Percentiles rank a stretch among this genome's conserved stretches.
Conservation (phyloP, 2,113 vertebrate species). For the Oryzias melastigma region DNA sequence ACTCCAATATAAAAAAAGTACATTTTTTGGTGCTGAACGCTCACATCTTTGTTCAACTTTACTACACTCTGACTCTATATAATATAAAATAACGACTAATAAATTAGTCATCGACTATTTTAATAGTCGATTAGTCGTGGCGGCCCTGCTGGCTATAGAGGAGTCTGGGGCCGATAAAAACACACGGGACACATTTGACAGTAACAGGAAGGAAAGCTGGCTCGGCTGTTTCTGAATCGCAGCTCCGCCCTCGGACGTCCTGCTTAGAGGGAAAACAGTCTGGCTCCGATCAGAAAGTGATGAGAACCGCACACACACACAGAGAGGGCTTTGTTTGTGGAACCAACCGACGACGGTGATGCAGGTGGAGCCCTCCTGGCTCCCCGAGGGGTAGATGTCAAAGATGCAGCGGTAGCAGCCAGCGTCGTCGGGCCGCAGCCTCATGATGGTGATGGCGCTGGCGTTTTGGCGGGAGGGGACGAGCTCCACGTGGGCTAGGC, state of each 20-base stretch:
- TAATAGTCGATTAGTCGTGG: too few relatives aligned
- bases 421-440: constrained; percentile 35
- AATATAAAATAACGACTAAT: too few relatives aligned
- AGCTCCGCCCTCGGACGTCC: constrained; percentile 19
- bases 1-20: too few relatives aligned
- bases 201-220: constrained; percentile 6
- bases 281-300: not conserved
- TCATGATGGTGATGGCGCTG: constrained; percentile 69
- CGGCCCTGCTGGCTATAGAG: not conserved
- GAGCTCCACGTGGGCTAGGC: constrained; percentile 46
- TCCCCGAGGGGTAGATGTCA: constrained; percentile 65
- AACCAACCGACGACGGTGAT: constrained; percentile 63
- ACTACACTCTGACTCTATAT: too few relatives aligned
- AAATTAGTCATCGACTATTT: too few relatives aligned
- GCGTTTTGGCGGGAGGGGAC: constrained; percentile 9
- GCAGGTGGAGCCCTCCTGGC: constrained; percentile 62
- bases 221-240: constrained; percentile 5
- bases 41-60: too few relatives aligned
- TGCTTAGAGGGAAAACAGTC: constrained; percentile 2
- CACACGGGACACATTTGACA: constrained; percentile 10
- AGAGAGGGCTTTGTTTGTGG: not conserved
- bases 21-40: too few relatives aligned
- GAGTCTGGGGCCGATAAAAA: constrained; percentile 3
- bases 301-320: constrained; percentile 11
- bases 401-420: constrained; percentile 78